Evolutionary conservation across 2,113 vertebrate genomes (phyloP).

Genomic region (Suricata suricatta): DNA sequence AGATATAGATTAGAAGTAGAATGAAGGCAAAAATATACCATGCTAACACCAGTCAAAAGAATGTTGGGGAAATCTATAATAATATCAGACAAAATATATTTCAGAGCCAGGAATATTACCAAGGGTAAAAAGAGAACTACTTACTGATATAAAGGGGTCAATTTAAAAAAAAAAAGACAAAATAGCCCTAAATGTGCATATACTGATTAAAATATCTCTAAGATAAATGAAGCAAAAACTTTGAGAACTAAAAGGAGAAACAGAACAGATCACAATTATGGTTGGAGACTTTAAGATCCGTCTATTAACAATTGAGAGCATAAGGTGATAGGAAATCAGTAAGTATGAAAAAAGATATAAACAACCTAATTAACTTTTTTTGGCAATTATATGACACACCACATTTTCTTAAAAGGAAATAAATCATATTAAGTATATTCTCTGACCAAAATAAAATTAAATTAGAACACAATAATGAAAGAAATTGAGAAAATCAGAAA

Average conservation of each 20-base stretch:
- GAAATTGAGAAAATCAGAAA: background rate
- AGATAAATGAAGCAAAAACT: background rate
- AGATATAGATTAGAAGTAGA: background rate
- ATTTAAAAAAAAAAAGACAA: background rate
- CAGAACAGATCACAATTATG: background rate
- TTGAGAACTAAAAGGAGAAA: background rate
- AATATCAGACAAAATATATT: background rate
- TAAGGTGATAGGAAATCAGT: background rate
- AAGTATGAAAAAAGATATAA: background rate
- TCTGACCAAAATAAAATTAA: constrained; percentile 14
- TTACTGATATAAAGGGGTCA: background rate
- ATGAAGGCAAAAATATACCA: background rate
- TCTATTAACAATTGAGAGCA: background rate
- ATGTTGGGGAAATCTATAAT: background rate
- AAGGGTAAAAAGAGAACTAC: background rate
- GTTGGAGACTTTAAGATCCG: background rate
- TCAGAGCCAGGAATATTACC: background rate
- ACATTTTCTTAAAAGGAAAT: background rate
- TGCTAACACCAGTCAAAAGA: background rate
- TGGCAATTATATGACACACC: background rate
- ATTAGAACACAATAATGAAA: background rate
- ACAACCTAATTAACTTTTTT: background rate
- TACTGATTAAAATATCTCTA: background rate
- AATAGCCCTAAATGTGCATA: background rate
- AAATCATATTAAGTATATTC: background rate